A percentile compares a stretch with the other conserved stretches of the same genome.
phyloP scores from a whole-genome alignment of 2,888 invertebrate genomes.

The Catocala fraxini region DNA sequence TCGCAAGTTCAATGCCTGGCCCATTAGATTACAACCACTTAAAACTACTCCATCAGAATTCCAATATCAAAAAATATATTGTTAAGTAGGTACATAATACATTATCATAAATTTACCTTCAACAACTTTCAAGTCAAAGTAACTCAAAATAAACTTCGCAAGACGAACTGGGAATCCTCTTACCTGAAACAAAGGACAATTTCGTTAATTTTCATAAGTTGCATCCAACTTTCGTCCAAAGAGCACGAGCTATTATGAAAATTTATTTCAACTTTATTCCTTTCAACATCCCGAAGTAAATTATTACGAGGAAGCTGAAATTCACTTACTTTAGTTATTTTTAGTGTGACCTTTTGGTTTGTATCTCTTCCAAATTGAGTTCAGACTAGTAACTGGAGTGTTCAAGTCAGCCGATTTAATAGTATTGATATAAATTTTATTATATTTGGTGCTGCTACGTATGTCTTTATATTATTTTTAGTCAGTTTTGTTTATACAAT shows the following conservation, averaged over 20 bases:
- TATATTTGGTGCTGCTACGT: no score
- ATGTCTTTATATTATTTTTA: no score
- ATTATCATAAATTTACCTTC: conserved; percentile 13
- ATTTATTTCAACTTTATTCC: conserved; percentile 16
- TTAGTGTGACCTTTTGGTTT: neutral
- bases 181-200: conserved; percentile 48
- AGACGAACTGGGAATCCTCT: conserved; percentile 31
- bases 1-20: no score
- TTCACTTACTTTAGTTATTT: neutral
- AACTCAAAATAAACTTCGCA: conserved; percentile 30
- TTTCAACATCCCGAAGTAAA: neutral
- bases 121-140: conserved; percentile 12
- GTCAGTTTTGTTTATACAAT: no score
- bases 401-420: neutral
- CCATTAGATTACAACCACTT: no score
- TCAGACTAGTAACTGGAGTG: neutral
- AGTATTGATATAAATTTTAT: no score
- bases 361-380: neutral
- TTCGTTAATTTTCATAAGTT: conserved; percentile 42
- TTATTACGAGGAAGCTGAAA: neutral
- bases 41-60: no score
- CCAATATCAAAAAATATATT: no score
- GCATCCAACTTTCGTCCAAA: conserved; percentile 29
- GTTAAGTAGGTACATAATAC: neutral
- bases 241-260: conserved; percentile 25